These are phyloP conservation scores for Thaumetopoea pityocampa DNA, from an alignment of 1,140 invertebrate genomes.

Conservation along the genomic window DNA sequence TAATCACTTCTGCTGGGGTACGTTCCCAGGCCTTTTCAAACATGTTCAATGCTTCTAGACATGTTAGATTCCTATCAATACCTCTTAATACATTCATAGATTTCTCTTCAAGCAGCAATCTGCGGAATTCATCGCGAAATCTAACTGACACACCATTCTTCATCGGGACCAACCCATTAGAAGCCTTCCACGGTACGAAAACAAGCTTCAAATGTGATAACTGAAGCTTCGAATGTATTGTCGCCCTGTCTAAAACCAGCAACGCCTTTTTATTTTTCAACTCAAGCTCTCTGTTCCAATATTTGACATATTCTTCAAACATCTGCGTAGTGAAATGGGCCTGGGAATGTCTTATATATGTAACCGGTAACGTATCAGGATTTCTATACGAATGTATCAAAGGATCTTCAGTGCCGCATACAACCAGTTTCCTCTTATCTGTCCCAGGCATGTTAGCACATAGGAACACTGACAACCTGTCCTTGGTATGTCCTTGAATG, in stretches of 20 bases:
- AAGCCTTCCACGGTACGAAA: constrained; percentile 33
- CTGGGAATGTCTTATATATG: constrained; percentile 26
- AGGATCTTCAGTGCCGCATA: constrained; percentile 31
- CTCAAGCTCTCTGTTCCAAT: constrained; percentile 27
- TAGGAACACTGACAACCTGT: constrained; percentile 26
- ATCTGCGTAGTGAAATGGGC: constrained; percentile 33
- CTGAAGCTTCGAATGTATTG: constrained; percentile 29
- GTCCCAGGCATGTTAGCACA: constrained; percentile 25
- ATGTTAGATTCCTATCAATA: constrained; percentile 25
- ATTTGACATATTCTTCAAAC: constrained; percentile 35
- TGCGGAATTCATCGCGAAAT: constrained; percentile 25
- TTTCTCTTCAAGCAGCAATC: constrained; percentile 24
- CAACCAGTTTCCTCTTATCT: constrained; percentile 27
- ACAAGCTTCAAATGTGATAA: constrained; percentile 29
- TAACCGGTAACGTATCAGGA: constrained; percentile 25
- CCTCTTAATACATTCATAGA: constrained; percentile 22
- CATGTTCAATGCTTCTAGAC: constrained; percentile 26
- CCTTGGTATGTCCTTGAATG: constrained; percentile 28
- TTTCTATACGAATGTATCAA: constrained; percentile 21
- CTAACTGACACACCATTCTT: constrained; percentile 24
- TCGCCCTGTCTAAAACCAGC: constrained; percentile 26
- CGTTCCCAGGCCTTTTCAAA: constrained; percentile 28
- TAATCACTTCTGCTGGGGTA: constrained; percentile 14
- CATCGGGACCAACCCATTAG: constrained; percentile 26
- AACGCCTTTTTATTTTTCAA: constrained; percentile 20